Base-by-base conservation (phyloP, 2,113 vertebrate species). In the Nycticorax nycticorax region DNA sequence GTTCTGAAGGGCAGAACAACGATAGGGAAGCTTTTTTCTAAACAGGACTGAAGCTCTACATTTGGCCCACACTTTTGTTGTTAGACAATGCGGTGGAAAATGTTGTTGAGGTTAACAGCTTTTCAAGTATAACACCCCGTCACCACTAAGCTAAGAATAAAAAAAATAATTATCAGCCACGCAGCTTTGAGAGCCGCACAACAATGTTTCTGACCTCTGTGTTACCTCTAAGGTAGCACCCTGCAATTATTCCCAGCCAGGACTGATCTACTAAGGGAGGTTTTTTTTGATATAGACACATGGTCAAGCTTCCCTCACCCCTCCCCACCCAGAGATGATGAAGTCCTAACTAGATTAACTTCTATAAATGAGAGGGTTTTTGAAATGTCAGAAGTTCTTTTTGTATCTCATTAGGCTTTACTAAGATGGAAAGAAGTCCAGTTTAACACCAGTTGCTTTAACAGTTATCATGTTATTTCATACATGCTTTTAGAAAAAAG, bases 111-210 rank as follows among this genome's bases (percentile, higher is more conserved):
- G 59, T 92, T 93, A 85, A 93, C 85, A 93, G 69, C 56, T 92
- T 96, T 95, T 93, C 67, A 95, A 86, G 72, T 63, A 12, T 90
- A 92, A 82, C 85, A 81, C 43, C 50, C 56, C 1, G 2, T 71
- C 81, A 78, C 87, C 74, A 64, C 85, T 85, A 75, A 82, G 26
- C 43, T 85, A 96, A 84, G 86, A 74, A 92, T 84, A 73, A 96
- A 94, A 94, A 81, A 66, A 89, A 78, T 30, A 93, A 94, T 92
- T 85, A 96, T 67, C 52, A 81, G 17, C 56, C 75, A 39, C 24
- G 4, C 39, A 86, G 73, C 41, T 83, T 71, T 89, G 79, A 77
- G 76, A 85, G 56, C 30, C 60, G 71, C 60, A 63, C 52, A 84
- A 91, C 66, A 48, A 22, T 48, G 52, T 89, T 89, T 68, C 60